These are phyloP conservation scores for Phrynocephalus vlangalii DNA, from an alignment of 2,797 vertebrate genomes.

Conservation along the genomic window DNA sequence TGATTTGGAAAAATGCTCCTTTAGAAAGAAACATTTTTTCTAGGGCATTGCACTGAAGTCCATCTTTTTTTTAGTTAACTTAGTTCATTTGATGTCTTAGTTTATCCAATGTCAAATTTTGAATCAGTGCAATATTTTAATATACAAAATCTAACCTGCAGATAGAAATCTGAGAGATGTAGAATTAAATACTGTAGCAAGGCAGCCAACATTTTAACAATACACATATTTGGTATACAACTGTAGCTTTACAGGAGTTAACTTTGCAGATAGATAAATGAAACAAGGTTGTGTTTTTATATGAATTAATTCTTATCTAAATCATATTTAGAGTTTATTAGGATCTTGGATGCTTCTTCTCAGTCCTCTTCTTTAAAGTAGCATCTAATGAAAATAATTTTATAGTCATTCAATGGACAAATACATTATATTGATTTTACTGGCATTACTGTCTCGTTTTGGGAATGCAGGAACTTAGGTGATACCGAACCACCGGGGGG, in stretches of 20 bases:
- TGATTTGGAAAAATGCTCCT: slow-evolving; percentile 16
- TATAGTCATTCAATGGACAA: background rate
- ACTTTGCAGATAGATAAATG: background rate
- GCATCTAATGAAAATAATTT: background rate
- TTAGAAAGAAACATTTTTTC: background rate
- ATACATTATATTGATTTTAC: background rate
- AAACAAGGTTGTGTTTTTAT: background rate
- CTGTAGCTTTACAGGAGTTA: background rate
- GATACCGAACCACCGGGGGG: background rate
- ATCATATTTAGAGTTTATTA: background rate
- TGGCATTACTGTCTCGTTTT: background rate
- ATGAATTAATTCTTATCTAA: background rate
- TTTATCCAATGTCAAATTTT: fast-evolving
- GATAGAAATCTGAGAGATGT: background rate
- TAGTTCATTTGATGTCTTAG: background rate
- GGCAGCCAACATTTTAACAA: too few species aligned
- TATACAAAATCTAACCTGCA: background rate
- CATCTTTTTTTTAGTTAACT: background rate
- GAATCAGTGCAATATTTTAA: slow-evolving; percentile 11
- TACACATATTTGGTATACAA: background rate
- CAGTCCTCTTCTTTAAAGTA: background rate
- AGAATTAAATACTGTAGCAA: background rate
- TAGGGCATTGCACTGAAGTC: slow-evolving; percentile 12
- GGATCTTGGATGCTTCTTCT: background rate
- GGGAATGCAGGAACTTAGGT: background rate